Evolutionary conservation across 2,113 vertebrate species (phyloP).

Genomic region (Melanotaenia duboulayi): DNA sequence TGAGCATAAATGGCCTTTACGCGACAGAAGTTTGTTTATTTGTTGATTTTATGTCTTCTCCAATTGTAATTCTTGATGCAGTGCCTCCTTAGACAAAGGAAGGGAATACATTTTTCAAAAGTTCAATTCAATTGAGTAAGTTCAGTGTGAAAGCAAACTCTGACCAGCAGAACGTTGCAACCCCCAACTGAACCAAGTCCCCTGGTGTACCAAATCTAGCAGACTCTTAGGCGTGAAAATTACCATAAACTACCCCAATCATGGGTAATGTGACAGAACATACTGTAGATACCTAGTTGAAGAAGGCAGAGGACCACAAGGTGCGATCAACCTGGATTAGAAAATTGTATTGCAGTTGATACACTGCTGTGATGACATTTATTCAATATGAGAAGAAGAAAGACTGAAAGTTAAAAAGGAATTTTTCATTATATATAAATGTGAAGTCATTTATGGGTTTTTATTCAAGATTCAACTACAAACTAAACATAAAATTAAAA

Average conservation of each 20-base stretch:
- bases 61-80: no score
- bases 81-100: no score
- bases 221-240: no score
- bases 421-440: neutral
- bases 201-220: no score
- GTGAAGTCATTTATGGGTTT: neutral
- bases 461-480: no score
- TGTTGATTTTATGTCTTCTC: no score
- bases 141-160: constrained; percentile 6
- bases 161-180: neutral
- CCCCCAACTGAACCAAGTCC: no score
- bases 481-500: neutral
- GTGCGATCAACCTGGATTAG: constrained; percentile 5
- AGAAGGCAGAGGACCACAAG: constrained; percentile 21
- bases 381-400: neutral
- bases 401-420: neutral
- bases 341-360: neutral
- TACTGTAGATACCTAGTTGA: constrained; percentile 57
- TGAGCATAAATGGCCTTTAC: no score
- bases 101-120: no score
- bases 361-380: no score
- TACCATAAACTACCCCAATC: constrained; percentile 62
- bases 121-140: no score
- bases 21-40: no score
- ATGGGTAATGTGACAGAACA: constrained; percentile 48